Evolutionary conservation across 1,140 invertebrate species (phyloP).

Genomic region (Drosophila ananassae): DNA sequence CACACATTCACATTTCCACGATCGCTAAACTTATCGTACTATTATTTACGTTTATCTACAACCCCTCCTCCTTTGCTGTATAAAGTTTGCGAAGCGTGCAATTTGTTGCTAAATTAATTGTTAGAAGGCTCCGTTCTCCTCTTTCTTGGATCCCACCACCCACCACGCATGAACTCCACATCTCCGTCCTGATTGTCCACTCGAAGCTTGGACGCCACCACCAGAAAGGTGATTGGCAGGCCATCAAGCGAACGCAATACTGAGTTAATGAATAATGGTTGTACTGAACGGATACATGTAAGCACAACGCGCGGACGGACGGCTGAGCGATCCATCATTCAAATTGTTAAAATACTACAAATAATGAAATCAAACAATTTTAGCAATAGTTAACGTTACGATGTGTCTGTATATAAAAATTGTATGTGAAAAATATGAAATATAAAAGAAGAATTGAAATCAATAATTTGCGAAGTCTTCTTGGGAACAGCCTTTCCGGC

Average conservation of each 20-base stretch:
- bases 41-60: slow-evolving; percentile 17
- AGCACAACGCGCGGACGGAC: slow-evolving; percentile 66
- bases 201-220: slow-evolving; percentile 53
- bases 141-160: slow-evolving; percentile 30
- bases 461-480: background rate
- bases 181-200: slow-evolving; percentile 74
- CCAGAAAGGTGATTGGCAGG: background rate
- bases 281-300: slow-evolving; percentile 72
- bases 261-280: slow-evolving; percentile 69
- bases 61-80: slow-evolving; percentile 31
- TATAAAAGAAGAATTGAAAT: slow-evolving; percentile 46
- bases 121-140: slow-evolving; percentile 36
- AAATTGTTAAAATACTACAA: slow-evolving; percentile 70
- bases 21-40: slow-evolving; percentile 13
- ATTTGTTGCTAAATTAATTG: slow-evolving; percentile 68
- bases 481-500: too few species aligned
- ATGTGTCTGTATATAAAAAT: slow-evolving; percentile 76
- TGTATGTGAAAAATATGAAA: slow-evolving; percentile 71
- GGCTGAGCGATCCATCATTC: slow-evolving; percentile 64
- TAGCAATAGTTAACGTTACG: slow-evolving; percentile 75
- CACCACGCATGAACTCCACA: slow-evolving; percentile 59
- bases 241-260: slow-evolving; percentile 62
- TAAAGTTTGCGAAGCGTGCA: slow-evolving; percentile 45
- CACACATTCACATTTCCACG: slow-evolving; percentile 38
- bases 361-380: slow-evolving; percentile 55